phyloP scores from a whole-genome alignment of 2,888 invertebrate species.

The Drosophila putrida region DNA sequence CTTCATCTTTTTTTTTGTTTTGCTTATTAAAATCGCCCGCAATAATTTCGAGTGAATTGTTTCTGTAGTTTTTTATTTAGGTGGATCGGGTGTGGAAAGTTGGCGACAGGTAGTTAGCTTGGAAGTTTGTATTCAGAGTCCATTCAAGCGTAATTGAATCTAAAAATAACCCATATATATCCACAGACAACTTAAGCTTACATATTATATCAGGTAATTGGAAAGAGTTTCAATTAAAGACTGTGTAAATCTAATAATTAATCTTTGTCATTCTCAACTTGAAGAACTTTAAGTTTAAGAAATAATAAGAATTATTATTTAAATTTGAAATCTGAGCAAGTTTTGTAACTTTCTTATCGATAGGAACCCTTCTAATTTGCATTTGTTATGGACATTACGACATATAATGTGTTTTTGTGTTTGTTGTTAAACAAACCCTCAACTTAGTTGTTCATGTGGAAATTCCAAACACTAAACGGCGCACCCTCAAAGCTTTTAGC shows the following conservation, averaged over 20 bases:
- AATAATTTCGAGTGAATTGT: slow-evolving; percentile 18
- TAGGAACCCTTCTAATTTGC: slow-evolving; percentile 20
- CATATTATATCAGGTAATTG: neutral
- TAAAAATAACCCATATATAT: slow-evolving; percentile 3
- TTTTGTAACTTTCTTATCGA: neutral
- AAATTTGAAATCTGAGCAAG: neutral
- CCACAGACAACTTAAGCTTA: neutral
- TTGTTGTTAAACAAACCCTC: slow-evolving; percentile 33
- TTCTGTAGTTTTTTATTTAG: slow-evolving; percentile 7
- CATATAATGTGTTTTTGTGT: slow-evolving; percentile 9
- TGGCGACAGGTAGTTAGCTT: slow-evolving; percentile 47
- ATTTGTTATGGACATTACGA: slow-evolving; percentile 39
- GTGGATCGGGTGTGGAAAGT: slow-evolving; percentile 45
- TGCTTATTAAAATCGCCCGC: slow-evolving; percentile 46
- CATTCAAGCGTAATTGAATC: slow-evolving; percentile 3
- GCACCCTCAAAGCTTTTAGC: slow-evolving; percentile 54
- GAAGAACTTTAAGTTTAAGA: too few relatives aligned
- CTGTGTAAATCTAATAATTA: too few relatives aligned
- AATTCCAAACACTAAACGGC: slow-evolving; percentile 30
- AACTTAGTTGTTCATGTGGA: slow-evolving; percentile 36
- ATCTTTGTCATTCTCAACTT: too few relatives aligned
- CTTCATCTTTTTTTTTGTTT: slow-evolving; percentile 22
- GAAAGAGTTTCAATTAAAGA: too few relatives aligned
- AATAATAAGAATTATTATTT: neutral
- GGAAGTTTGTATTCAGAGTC: neutral